A percentile compares a stretch with the other conserved stretches of the same genome.
These are phyloP conservation scores for Aphis craccivora DNA, from an alignment of 1,140 invertebrate genomes.

Conservation along the genomic window DNA sequence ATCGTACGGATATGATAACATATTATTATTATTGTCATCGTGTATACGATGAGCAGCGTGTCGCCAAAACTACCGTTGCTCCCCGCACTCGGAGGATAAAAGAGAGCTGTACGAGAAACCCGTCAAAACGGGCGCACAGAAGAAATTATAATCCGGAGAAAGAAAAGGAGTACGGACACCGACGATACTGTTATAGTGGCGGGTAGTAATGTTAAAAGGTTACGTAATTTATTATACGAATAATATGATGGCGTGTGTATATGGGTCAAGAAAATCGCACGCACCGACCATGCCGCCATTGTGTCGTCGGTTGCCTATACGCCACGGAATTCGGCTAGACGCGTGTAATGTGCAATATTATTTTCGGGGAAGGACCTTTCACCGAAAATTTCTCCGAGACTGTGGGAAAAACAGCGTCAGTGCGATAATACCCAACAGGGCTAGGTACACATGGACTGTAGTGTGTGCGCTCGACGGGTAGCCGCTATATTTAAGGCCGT, in stretches of 20 bases:
- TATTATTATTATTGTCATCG: not conserved
- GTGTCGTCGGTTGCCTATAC: not conserved
- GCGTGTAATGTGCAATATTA: not conserved
- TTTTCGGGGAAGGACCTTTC: conserved; percentile 23
- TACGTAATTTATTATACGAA: not conserved
- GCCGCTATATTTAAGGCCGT: conserved; percentile 32
- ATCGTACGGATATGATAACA: not conserved
- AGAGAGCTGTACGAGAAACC: not conserved
- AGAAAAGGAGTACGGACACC: not conserved
- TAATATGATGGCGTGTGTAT: not conserved
- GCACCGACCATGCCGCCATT: not conserved
- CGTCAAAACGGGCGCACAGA: not conserved
- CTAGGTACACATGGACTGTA: not conserved
- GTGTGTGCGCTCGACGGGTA: not conserved
- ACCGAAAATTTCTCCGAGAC: conserved; percentile 33
- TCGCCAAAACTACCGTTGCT: conserved; percentile 14
- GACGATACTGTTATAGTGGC: not conserved
- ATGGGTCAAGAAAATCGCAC: not conserved
- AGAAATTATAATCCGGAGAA: not conserved
- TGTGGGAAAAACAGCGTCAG: not conserved
- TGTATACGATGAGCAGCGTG: not conserved
- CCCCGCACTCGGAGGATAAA: not conserved
- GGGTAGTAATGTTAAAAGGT: not conserved
- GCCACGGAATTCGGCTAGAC: not conserved
- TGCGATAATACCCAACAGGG: not conserved